A percentile compares a stretch with the other conserved stretches of the same genome.
Evolutionary conservation across 2,797 vertebrate species (phyloP).

Genomic region (Lutjanus campechanus): DNA sequence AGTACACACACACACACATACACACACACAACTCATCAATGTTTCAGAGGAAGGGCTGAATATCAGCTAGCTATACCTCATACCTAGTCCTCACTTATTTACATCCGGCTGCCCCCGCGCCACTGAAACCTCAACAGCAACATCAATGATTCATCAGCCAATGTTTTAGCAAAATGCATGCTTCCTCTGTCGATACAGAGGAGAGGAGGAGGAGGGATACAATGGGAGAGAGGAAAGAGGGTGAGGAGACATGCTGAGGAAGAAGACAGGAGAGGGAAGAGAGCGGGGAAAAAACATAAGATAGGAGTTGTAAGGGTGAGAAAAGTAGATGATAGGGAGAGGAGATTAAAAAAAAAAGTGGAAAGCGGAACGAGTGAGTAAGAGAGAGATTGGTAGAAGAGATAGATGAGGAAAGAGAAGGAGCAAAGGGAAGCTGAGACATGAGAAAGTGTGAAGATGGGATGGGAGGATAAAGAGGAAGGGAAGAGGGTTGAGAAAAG

Average conservation of each 20-base stretch:
- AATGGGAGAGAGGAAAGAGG: constrained; percentile 24
- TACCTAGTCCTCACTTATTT: constrained; percentile 94
- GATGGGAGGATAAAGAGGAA: background rate
- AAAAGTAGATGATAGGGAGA: background rate
- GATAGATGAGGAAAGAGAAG: background rate
- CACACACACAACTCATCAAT: constrained; percentile 89
- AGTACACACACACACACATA: constrained; percentile 30
- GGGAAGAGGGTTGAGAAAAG: background rate
- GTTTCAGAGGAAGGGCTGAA: constrained; percentile 92
- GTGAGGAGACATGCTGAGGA: constrained; percentile 26
- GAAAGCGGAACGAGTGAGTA: background rate
- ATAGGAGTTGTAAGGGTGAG: background rate
- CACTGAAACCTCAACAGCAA: constrained; percentile 83
- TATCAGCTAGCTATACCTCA: constrained; percentile 86
- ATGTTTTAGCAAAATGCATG: constrained; percentile 84
- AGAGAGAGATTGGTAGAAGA: background rate
- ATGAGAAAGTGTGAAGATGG: background rate
- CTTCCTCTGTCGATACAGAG: constrained; percentile 75
- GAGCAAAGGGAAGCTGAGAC: background rate
- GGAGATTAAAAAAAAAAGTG: background rate
- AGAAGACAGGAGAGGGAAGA: constrained; percentile 17
- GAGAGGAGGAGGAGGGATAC: constrained; percentile 32
- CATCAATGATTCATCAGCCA: constrained; percentile 86
- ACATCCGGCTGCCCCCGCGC: constrained; percentile 89
- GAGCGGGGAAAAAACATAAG: background rate